These are phyloP conservation scores for Xestia xanthographa DNA, from an alignment of 2,888 invertebrate genomes.

Conservation along the genomic window DNA sequence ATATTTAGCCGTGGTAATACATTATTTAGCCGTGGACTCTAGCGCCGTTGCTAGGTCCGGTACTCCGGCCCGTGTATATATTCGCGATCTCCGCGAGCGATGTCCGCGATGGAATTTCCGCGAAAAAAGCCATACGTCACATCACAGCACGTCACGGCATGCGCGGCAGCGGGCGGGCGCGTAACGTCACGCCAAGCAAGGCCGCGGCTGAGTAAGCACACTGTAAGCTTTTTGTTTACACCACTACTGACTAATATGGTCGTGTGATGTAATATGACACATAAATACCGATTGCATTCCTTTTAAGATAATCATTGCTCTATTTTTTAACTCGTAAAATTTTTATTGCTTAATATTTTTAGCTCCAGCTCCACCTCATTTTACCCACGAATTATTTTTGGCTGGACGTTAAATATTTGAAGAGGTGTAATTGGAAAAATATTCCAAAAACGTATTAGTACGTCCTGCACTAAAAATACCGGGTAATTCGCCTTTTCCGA, in stretches of 20 bases:
- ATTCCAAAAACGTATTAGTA: conserved; percentile 51
- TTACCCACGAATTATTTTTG: background rate
- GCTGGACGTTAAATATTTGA: conserved; percentile 33
- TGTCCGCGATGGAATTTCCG: conserved; percentile 87
- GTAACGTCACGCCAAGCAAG: conserved; percentile 83
- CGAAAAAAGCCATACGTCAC: conserved; percentile 88
- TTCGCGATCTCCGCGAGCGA: conserved; percentile 76
- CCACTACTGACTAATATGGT: conserved; percentile 71
- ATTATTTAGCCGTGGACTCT: conserved; percentile 8
- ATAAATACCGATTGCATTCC: conserved; percentile 38
- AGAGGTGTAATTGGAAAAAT: conserved; percentile 40
- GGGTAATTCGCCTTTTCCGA: conserved; percentile 67
- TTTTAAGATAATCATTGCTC: conserved; percentile 24
- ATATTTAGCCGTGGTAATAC: no score
- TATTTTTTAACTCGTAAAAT: conserved; percentile 18
- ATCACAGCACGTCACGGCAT: conserved; percentile 73
- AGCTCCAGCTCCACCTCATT: background rate
- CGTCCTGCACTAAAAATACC: conserved; percentile 45
- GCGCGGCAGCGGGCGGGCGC: conserved; percentile 71
- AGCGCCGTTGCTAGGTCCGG: conserved; percentile 54
- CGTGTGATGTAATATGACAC: conserved; percentile 64
- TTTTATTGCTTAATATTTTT: background rate
- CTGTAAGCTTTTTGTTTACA: conserved; percentile 74
- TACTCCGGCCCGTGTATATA: conserved; percentile 41
- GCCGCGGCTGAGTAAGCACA: conserved; percentile 77